Evolutionary conservation across 2,797 vertebrate species (phyloP).

Genomic region (Enteromius fasciolatus): DNA sequence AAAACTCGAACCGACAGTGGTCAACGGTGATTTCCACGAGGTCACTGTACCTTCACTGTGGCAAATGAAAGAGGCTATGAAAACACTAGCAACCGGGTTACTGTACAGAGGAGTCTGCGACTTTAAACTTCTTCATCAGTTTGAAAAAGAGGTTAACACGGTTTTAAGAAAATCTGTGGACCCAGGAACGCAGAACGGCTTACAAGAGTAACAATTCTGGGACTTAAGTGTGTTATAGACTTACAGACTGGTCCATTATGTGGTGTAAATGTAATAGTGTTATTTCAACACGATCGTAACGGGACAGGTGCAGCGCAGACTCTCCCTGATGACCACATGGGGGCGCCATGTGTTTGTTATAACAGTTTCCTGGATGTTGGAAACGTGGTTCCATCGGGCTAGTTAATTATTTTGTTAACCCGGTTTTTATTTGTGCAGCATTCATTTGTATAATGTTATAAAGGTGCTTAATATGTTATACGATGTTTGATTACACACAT

Average conservation of each 20-base stretch:
- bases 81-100: slow-evolving; percentile 47
- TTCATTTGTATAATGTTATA: background rate
- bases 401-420: background rate
- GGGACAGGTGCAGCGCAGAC: background rate
- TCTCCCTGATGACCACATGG: background rate
- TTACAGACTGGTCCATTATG: background rate
- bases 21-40: slow-evolving; percentile 26
- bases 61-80: slow-evolving; percentile 56
- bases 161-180: slow-evolving; percentile 40
- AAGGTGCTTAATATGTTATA: background rate
- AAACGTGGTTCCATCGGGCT: background rate
- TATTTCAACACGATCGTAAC: background rate
- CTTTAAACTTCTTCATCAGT: slow-evolving; percentile 57
- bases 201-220: background rate
- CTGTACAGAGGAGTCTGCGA: slow-evolving; percentile 54
- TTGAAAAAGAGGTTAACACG: slow-evolving; percentile 49
- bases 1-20: background rate
- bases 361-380: background rate
- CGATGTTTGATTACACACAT: background rate
- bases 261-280: background rate
- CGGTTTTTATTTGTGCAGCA: background rate
- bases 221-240: background rate
- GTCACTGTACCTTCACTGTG: slow-evolving; percentile 49
- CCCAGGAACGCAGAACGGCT: slow-evolving; percentile 7
- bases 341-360: slow-evolving; percentile 8